These are phyloP conservation scores for Drosophila parabipectinata DNA, from an alignment of 1,140 invertebrate genomes.

Conservation along the genomic window DNA sequence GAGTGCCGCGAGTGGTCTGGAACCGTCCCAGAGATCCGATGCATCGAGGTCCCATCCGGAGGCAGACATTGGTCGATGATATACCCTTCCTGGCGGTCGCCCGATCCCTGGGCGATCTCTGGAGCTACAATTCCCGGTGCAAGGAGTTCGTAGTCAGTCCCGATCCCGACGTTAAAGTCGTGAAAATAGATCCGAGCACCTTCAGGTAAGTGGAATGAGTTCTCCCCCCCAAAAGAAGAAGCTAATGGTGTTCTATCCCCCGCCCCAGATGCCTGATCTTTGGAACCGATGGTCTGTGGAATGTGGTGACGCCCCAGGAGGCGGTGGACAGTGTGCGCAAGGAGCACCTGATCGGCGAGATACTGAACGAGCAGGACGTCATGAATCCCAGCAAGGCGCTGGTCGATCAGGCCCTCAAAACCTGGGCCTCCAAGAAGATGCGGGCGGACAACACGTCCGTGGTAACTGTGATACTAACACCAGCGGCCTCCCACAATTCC, in stretches of 20 bases:
- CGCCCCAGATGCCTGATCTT: slow-evolving; percentile 93
- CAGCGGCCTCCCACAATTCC: slow-evolving; percentile 86
- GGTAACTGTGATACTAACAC: slow-evolving; percentile 96
- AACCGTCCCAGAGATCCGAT: slow-evolving; percentile 91
- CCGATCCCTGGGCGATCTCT: slow-evolving; percentile 96
- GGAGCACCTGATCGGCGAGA: slow-evolving; percentile 90
- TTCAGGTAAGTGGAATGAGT: slow-evolving; percentile 86
- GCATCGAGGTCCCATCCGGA: slow-evolving; percentile 90
- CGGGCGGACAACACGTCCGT: slow-evolving; percentile 98
- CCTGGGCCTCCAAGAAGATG: slow-evolving; percentile 91
- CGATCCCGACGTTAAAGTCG: slow-evolving; percentile 96
- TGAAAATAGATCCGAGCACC: slow-evolving; percentile 91
- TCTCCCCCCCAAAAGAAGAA: neutral
- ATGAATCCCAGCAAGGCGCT: slow-evolving; percentile 95
- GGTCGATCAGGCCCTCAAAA: slow-evolving; percentile 93
- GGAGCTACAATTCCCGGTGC: slow-evolving; percentile 96
- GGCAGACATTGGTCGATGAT: slow-evolving; percentile 94
- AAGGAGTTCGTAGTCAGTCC: slow-evolving; percentile 98
- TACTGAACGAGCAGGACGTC: slow-evolving; percentile 82
- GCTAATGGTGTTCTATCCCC: neutral
- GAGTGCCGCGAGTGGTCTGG: slow-evolving; percentile 98
- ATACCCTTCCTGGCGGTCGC: slow-evolving; percentile 98
- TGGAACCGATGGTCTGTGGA: slow-evolving; percentile 98
- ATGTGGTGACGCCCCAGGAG: slow-evolving; percentile 93
- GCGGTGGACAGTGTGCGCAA: slow-evolving; percentile 94